Evolutionary conservation across 2,888 invertebrate genomes (phyloP), one percentile per base, ranked within the genome.

Genomic region (Caenorhabditis drosophilae): DNA sequence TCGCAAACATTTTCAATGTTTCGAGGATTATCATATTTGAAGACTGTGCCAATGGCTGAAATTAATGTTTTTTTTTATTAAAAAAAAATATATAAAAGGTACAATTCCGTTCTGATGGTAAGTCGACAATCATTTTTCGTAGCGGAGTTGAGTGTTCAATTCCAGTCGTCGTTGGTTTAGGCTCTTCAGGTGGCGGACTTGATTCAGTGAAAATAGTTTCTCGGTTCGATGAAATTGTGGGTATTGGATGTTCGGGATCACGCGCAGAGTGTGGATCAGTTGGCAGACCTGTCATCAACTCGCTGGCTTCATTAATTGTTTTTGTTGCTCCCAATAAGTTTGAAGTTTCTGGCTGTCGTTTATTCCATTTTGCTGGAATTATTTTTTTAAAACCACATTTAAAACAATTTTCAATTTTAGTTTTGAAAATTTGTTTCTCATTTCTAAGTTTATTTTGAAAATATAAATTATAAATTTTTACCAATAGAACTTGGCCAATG

Each of bases 121-220:
- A 57, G 40, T 63, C 57, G 26, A 63, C 63, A 40, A 63, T 22
- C 16, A 57, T 49, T 45, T 63, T 63, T 40, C 57, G 35, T 53
- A 50, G 53, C 18, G 52, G 57, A 1, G 57, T 48, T 34, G 52
- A 57, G 23, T 23, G 48, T 20, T 62, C 62, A 31, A 56, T 49
- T 52, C 52, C 52, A 48, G 53, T 56, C 18, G 9, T 40, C 45
- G 56, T 57, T 16, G 67, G 58, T 34, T 55, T 58, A 23, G 67
- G 67, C 58, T 67, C 67, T 34, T 67, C 67, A 45, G 67, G 67
- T 4, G 67, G 67, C 15, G 67, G 67, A 42, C 67, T 67, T 9
- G 61, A 25, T 35, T 67, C 59, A 4, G 47, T 41, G 3, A 46
- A 44, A n/a, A 54, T 50, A 4, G 40, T 23, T 46, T 53, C 49